Evolutionary conservation across 2,113 vertebrate species (phyloP).

Genomic region (Grantiella picta): DNA sequence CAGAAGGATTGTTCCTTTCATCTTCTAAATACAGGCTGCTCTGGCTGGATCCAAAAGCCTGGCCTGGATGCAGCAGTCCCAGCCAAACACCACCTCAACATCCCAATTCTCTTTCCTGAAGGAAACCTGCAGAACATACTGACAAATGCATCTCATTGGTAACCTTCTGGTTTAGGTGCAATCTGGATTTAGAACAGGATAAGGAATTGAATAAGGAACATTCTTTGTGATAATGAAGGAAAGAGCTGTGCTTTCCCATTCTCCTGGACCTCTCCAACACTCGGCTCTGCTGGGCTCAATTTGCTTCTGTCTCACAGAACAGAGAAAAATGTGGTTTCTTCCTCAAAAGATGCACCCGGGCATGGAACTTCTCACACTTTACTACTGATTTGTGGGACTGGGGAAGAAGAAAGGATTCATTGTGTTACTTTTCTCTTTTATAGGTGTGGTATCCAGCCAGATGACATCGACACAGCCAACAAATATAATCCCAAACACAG

Average conservation of each 20-base stretch:
- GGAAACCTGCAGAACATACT: background rate
- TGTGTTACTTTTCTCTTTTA: no score
- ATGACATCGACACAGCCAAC: background rate
- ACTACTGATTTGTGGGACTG: background rate
- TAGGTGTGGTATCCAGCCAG: background rate
- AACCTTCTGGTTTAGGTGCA: background rate
- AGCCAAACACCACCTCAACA: background rate
- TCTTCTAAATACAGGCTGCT: background rate
- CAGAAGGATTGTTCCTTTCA: background rate
- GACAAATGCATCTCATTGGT: background rate
- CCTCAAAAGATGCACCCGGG: background rate
- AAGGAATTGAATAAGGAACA: background rate
- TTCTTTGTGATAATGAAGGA: background rate
- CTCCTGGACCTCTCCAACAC: background rate
- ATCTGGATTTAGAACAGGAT: background rate
- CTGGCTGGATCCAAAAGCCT: background rate
- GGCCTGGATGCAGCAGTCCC: background rate
- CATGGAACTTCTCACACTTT: background rate
- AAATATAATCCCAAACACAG: background rate
- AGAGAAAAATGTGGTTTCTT: background rate
- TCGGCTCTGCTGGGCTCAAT: background rate
- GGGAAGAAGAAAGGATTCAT: background rate
- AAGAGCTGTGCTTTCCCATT: background rate
- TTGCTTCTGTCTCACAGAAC: background rate
- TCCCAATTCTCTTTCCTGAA: background rate